Evolutionary conservation across 2,113 vertebrate species (phyloP), one percentile per base, ranked within the genome.

Genomic region (Equus przewalskii): DNA sequence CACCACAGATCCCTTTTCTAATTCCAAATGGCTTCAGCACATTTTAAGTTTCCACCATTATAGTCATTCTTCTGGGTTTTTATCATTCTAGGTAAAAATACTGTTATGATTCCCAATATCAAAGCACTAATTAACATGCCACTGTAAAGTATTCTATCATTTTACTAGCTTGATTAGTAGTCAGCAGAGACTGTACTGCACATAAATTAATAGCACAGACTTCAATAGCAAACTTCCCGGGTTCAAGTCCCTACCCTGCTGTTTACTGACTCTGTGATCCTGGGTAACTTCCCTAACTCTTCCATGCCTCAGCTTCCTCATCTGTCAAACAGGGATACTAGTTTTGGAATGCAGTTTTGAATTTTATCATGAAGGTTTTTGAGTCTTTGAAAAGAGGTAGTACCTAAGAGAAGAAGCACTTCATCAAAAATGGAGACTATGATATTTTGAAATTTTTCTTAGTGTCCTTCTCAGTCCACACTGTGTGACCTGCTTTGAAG

Each of bases 161-260:
- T 91, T 96, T 91, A 83, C 64, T 73, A 84, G 44, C 24, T 36
- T 92, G 46, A 7, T 88, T 88, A 89, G 33, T 89, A 89, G 72
- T 89, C 65, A 65, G 30, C 85, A 91, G 62, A 89, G 72, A 72
- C 10, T 72, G 8, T 30, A 65, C 16, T 82, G 33, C 51, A 70
- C 1, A 0, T 75, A 93, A 94, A 6, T 94, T 64, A 60, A 86
- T 19, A 92, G 46, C 30, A 58, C 33, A 70, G 79, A 28, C 30
- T 78, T 33, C 33, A 51, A 44, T 15, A 46, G 28, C 75, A 90
- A 56, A 56, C 26, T 67, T 93, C 69, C 56, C 7, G 28, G 49
- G 24, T 58, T 80, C 5, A 30, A 51, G 58, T 81, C 16, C 18
- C 79, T 89, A 2, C 67, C 67, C 13, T 67, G 36, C 49, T 26